Evolutionary conservation across 2,888 invertebrate genomes (phyloP), one percentile per base, ranked within the genome.

Genomic region (Dryomyza anilis): DNA sequence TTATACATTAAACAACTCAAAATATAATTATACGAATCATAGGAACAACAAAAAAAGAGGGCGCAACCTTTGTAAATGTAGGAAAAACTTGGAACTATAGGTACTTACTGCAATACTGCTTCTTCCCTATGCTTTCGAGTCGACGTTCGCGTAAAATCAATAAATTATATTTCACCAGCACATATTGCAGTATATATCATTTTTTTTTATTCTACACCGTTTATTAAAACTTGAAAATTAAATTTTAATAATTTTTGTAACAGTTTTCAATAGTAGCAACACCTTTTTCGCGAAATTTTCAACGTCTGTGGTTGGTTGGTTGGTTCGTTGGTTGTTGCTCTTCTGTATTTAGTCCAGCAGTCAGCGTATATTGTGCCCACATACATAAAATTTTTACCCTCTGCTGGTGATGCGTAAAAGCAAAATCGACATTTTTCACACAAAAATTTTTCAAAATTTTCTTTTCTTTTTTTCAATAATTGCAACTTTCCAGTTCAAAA

Each of bases 341-440:
- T 23, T 56, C 46, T 57, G 43, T 45, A 27, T 59, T 48, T 53
- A 48, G 39, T 62, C 55, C 66, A 58, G n/a, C 61, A 63, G 52
- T 43, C 48, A 63, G 62, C 23, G n/a, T n/a, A 58, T 67, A 45
- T 29, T 59, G 65, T 67, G 69, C 68, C 69, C 65, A 66, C 67
- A 71, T 67, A 67, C 65, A 70, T 53, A 69, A 65, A 63, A 59
- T 64, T 61, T 60, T 43, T 60, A 39, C 65, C 53, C 43, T 48
- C 27, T 53, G 33, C 12, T 14, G 39, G 7, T 14, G 39, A 39
- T 4, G 39, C n/a, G n/a, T n/a, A n/a, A n/a, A n/a, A n/a, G n/a
- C n/a, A n/a, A n/a, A n/a, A n/a, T 39, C 8, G 4, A 39, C 12
- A 39, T 39, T 2, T 39, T 39, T n/a, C 39, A 39, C 39, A 14